phyloP scores from a whole-genome alignment of 1,140 invertebrate species.

The Drosophila arawakana region DNA sequence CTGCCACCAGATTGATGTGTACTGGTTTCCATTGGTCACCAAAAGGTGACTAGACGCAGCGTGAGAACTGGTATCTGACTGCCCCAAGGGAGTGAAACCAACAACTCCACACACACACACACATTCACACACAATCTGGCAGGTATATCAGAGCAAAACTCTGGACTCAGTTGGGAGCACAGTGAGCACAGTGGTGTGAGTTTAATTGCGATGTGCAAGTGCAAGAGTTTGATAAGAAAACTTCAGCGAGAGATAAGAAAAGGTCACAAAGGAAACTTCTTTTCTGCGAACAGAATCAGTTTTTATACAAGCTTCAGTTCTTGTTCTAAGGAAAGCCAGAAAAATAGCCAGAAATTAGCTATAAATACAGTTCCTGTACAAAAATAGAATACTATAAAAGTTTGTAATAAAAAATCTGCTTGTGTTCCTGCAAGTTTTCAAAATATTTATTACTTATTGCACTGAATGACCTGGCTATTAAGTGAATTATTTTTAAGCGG shows the following conservation, averaged over 20 bases:
- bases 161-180: conserved; percentile 7
- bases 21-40: conserved; percentile 60
- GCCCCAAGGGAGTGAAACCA: conserved; percentile 59
- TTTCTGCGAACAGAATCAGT: neutral
- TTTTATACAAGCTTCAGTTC: neutral
- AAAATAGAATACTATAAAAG: too few relatives aligned
- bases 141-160: conserved; percentile 22
- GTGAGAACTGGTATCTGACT: conserved; percentile 68
- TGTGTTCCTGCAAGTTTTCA: too few relatives aligned
- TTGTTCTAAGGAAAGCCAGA: too few relatives aligned
- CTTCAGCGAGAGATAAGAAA: neutral
- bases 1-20: conserved; percentile 73
- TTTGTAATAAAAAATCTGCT: too few relatives aligned
- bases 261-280: conserved; percentile 4
- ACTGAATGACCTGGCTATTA: conserved; percentile 21
- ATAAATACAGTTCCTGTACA: too few relatives aligned
- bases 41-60: conserved; percentile 67
- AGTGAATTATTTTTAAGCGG: conserved; percentile 37
- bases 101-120: conserved; percentile 13
- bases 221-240: conserved; percentile 1
- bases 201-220: conserved; percentile 24
- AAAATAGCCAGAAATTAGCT: too few relatives aligned
- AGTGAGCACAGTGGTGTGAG: conserved; percentile 1
- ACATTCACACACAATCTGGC: conserved; percentile 24
- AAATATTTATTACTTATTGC: neutral